Conservation (phyloP, 1,140 invertebrate genomes). For the Tribolium castaneum region DNA sequence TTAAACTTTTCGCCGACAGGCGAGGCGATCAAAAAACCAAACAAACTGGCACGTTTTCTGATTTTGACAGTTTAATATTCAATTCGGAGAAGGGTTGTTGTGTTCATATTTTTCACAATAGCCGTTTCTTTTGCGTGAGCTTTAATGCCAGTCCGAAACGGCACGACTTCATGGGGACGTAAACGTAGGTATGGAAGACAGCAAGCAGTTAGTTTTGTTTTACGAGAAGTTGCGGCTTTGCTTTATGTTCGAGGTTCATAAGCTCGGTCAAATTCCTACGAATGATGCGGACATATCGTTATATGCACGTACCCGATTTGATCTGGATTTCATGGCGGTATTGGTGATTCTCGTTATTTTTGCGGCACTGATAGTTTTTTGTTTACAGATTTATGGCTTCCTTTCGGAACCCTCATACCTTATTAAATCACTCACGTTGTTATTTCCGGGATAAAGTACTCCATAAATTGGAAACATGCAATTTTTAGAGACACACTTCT, state of each 20-base stretch:
- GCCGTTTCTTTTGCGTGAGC: conserved; percentile 14
- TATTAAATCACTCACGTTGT: conserved; percentile 32
- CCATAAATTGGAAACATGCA: conserved; percentile 8
- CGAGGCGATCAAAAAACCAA: neutral
- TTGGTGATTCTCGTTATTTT: conserved; percentile 30
- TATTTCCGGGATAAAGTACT: conserved; percentile 16
- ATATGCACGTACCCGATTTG: conserved; percentile 42
- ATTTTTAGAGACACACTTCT: neutral
- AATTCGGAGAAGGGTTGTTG: neutral
- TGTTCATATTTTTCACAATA: conserved; percentile 14
- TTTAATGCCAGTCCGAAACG: neutral
- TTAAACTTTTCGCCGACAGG: conserved; percentile 1
- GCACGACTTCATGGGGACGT: neutral
- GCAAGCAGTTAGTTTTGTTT: conserved; percentile 36
- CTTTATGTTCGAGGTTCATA: conserved; percentile 36
- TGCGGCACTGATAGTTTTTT: conserved; percentile 28
- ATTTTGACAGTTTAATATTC: conserved; percentile 22
- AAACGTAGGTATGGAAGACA: conserved; percentile 16
- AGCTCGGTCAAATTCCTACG: conserved; percentile 5
- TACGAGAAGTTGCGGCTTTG: conserved; percentile 30
- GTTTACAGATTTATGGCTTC: conserved; percentile 37
- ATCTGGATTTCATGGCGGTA: conserved; percentile 38
- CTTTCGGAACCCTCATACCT: conserved; percentile 19
- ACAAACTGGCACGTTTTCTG: neutral
- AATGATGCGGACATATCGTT: conserved; percentile 41